Evolutionary conservation across 2,113 vertebrate species (phyloP).

Genomic region (Archocentrus centrarchus): DNA sequence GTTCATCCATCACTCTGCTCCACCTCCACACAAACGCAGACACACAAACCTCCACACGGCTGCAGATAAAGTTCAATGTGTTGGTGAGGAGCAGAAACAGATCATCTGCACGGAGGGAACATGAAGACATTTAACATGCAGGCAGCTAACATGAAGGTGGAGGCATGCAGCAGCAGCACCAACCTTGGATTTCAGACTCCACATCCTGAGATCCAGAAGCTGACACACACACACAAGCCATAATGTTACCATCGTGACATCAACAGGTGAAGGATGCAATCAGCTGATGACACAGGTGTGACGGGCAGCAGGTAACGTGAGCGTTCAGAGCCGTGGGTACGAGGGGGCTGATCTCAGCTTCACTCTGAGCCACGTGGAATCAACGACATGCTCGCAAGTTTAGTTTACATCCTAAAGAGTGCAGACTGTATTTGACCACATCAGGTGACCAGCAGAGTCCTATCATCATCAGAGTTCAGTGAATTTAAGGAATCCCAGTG

Average conservation of each 20-base stretch:
- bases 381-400: no score
- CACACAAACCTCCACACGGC: no score
- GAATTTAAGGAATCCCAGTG: background rate
- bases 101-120: no score
- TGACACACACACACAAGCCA: slow-evolving; percentile 23
- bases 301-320: background rate
- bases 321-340: background rate
- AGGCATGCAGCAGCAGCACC: slow-evolving; percentile 26
- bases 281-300: slow-evolving; percentile 19
- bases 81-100: no score
- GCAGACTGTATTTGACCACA: no score
- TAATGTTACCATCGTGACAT: slow-evolving; percentile 10
- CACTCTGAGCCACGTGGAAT: background rate
- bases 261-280: background rate
- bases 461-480: no score
- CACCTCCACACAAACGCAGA: no score
- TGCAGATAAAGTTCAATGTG: no score
- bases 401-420: no score
- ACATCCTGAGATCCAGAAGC: slow-evolving; percentile 60
- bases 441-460: no score
- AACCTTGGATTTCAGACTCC: slow-evolving; percentile 76
- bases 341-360: background rate
- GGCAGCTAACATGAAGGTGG: background rate
- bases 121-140: background rate
- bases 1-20: no score